Conservation (phyloP, 2,888 invertebrate species). For the Drosophila testacea region DNA sequence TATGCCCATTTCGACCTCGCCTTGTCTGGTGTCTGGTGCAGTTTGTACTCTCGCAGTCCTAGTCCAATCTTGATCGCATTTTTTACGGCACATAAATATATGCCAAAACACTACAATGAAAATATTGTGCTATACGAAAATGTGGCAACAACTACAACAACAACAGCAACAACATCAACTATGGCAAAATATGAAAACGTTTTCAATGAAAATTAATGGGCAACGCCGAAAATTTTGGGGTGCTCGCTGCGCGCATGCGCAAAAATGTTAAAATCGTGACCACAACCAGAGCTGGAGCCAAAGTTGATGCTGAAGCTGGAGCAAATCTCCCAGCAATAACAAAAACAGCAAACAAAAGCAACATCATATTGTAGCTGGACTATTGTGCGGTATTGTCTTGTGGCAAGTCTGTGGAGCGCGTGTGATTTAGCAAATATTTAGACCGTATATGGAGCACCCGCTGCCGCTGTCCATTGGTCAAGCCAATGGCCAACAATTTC, state of each 20-base stretch:
- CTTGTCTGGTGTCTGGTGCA: constrained; percentile 60
- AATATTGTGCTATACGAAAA: constrained; percentile 77
- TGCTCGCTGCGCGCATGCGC: constrained; percentile 80
- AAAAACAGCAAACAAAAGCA: constrained; percentile 9
- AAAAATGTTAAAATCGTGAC: constrained; percentile 85
- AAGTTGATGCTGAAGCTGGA: constrained; percentile 14
- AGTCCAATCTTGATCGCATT: constrained; percentile 80
- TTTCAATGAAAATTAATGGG: constrained; percentile 82
- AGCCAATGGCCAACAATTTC: constrained; percentile 67
- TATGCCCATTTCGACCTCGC: constrained; percentile 52
- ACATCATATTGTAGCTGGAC: constrained; percentile 25
- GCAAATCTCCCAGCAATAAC: constrained; percentile 43
- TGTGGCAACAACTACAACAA: constrained; percentile 65
- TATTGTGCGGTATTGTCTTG: constrained; percentile 63
- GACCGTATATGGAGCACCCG: constrained; percentile 78
- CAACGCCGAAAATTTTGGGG: constrained; percentile 79
- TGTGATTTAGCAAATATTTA: constrained; percentile 81
- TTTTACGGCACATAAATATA: constrained; percentile 82
- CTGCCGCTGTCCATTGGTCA: constrained; percentile 54
- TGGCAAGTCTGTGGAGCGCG: constrained; percentile 66
- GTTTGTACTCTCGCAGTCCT: constrained; percentile 52
- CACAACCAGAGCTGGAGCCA: constrained; percentile 44
- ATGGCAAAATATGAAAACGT: constrained; percentile 81
- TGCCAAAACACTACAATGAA: constrained; percentile 80
- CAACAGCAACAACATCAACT: constrained; percentile 55